These are phyloP conservation scores for Elaphurus davidianus DNA, from an alignment of 2,113 vertebrate species.

Conservation along the genomic window DNA sequence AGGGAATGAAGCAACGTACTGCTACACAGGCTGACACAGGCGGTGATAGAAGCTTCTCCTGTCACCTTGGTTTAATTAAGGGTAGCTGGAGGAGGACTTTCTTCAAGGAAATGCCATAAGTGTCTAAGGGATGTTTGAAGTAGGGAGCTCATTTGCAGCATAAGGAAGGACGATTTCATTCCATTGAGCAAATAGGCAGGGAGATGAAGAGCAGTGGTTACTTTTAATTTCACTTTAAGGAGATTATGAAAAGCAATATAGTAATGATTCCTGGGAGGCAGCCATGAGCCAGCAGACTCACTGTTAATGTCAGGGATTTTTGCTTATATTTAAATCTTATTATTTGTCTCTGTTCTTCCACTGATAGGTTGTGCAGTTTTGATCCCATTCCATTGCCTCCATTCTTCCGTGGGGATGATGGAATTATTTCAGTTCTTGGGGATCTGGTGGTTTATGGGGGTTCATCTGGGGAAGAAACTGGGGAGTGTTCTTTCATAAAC, in stretches of 20 bases:
- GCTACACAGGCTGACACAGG: background rate
- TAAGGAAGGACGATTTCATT: slow-evolving; percentile 55
- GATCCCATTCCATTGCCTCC: background rate
- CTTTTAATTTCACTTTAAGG: slow-evolving; percentile 70
- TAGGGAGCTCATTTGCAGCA: slow-evolving; percentile 44
- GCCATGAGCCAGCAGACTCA: background rate
- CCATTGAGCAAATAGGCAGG: slow-evolving; percentile 61
- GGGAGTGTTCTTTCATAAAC: background rate
- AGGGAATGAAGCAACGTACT: background rate
- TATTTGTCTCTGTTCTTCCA: slow-evolving; percentile 5
- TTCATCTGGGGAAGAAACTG: background rate
- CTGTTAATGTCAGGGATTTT: slow-evolving; percentile 51
- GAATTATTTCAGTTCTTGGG: background rate
- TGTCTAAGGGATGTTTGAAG: slow-evolving; percentile 52
- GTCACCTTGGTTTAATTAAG: slow-evolving; percentile 56
- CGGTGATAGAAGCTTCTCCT: background rate
- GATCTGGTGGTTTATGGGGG: background rate
- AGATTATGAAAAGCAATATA: slow-evolving; percentile 64
- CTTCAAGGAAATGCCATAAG: slow-evolving; percentile 47
- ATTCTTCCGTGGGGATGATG: background rate
- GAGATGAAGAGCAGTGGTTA: slow-evolving; percentile 59
- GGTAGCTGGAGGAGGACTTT: slow-evolving; percentile 28
- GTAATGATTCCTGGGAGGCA: slow-evolving; percentile 58
- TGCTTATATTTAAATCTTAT: slow-evolving; percentile 48
- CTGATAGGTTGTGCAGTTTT: background rate